A percentile compares a stretch with the other conserved stretches of the same genome.
Evolutionary conservation across 2,113 vertebrate species (phyloP).

Genomic region (Epinephelus moara): DNA sequence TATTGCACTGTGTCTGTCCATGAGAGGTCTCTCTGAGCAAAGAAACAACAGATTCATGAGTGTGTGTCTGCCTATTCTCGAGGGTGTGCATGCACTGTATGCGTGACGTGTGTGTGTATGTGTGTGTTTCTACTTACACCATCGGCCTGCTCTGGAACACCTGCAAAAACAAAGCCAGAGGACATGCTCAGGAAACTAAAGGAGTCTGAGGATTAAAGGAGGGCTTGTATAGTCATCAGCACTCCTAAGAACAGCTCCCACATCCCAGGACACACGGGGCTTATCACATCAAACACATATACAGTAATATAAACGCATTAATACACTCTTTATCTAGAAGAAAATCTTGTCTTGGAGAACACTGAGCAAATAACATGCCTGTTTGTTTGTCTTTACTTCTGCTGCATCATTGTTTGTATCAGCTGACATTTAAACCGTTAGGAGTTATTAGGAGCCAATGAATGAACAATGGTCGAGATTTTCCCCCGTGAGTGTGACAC

Average conservation of each 20-base stretch:
- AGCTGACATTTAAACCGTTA: slow-evolving; percentile 36
- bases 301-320: slow-evolving; percentile 3
- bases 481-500: slow-evolving; percentile 61
- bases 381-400: slow-evolving; percentile 18
- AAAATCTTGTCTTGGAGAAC: slow-evolving; percentile 13
- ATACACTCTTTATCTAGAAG: slow-evolving; percentile 31
- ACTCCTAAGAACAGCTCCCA: slow-evolving; percentile 21
- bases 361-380: slow-evolving; percentile 3
- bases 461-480: slow-evolving; percentile 63
- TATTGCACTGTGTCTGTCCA: slow-evolving; percentile 26
- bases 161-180: slow-evolving; percentile 74
- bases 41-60: slow-evolving; percentile 26
- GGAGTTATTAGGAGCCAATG: slow-evolving; percentile 34
- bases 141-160: slow-evolving; percentile 67
- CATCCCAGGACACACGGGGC: slow-evolving; percentile 27
- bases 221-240: slow-evolving; percentile 1
- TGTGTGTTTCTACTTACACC: slow-evolving; percentile 71
- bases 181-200: slow-evolving; percentile 60
- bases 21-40: slow-evolving; percentile 44
- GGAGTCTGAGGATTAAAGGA: slow-evolving; percentile 35
- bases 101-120: background rate
- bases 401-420: slow-evolving; percentile 50
- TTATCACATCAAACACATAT: background rate
- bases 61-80: background rate
- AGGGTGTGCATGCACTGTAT: background rate